Percentiles rank a stretch among this genome's conserved stretches.
Conservation (phyloP, 2,797 vertebrate species). For the Pogonophryne albipinna region DNA sequence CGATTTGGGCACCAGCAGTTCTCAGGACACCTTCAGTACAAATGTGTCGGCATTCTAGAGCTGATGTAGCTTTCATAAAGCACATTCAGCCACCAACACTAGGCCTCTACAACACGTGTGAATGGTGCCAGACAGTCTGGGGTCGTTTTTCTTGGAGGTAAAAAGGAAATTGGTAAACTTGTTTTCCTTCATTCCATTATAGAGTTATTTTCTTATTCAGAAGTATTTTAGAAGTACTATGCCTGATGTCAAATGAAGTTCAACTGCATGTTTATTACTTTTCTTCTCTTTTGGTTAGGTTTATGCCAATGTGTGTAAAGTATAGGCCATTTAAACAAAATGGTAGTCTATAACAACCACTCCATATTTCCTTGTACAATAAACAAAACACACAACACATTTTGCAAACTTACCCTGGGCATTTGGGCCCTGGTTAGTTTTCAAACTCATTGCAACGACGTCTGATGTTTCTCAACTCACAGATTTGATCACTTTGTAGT, state of each 20-base stretch:
- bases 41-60: conserved; percentile 37
- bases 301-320: neutral
- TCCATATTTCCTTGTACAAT: neutral
- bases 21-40: conserved; percentile 30
- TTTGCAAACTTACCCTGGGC: conserved; percentile 58
- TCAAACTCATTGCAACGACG: conserved; percentile 52
- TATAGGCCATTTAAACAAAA: neutral
- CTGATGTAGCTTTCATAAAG: conserved; percentile 45
- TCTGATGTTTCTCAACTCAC: conserved; percentile 6
- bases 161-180: conserved; percentile 4
- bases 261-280: too few relatives aligned
- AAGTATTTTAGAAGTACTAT: neutral
- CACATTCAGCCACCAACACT: conserved; percentile 13
- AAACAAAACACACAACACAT: neutral
- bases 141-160: conserved; percentile 9
- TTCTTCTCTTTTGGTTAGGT: neutral
- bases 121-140: conserved; percentile 16
- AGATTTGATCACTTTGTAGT: conserved; percentile 4
- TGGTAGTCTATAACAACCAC: neutral
- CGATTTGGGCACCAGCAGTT: conserved; percentile 49
- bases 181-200: neutral
- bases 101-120: neutral
- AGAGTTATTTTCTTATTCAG: neutral
- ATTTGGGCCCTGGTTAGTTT: conserved; percentile 31
- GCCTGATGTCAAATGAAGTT: neutral